Evolutionary conservation across 2,888 invertebrate species (phyloP), one percentile per base, ranked within the genome.

Genomic region (Drosophila vallismaia): DNA sequence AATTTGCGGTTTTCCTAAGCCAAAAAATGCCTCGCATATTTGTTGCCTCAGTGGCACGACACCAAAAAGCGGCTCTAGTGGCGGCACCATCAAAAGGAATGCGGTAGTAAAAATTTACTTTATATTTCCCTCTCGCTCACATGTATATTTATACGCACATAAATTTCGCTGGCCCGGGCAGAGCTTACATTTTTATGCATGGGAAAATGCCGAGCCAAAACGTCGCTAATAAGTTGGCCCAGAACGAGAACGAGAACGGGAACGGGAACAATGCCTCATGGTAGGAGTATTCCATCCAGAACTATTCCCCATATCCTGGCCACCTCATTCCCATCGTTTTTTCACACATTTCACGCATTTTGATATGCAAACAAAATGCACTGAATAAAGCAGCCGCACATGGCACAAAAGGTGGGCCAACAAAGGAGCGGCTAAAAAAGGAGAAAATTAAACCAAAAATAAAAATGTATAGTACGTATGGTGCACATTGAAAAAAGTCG

Each of bases 301-400:
- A 33, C 38, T 42, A 26, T 9, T 24, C 26, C 42, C 42, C 42
- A 28, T 38, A 38, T 38, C 50, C 36, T 9, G 12, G 8, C 26
- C 24, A 14, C 4, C n/a, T 12, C 45, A 7, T 57, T 28, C 4
- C 40, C 52, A 63, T 46, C 38, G 45, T 38, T 46, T 44, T 51
- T 44, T 44, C 64, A 63, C 74, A 76, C 80, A 86, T 88, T 86
- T 86, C 70, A 82, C 83, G 83, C 88, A 88, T 83, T 82, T 88
- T 83, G 86, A 85, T 88, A 88, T 88, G 83, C 83, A 88, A 84
- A 86, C 81, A 88, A 67, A 88, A 86, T 77, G 88, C 88, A 84
- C 64, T 86, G 85, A 74, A 86, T 88, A 79, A 76, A 71, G 57
- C 67, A 75, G 73, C 67, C 53, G 59, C 55, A 58, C 77, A 73